Evolutionary conservation across 2,797 vertebrate species (phyloP).

Genomic region (Chrosomus eos): DNA sequence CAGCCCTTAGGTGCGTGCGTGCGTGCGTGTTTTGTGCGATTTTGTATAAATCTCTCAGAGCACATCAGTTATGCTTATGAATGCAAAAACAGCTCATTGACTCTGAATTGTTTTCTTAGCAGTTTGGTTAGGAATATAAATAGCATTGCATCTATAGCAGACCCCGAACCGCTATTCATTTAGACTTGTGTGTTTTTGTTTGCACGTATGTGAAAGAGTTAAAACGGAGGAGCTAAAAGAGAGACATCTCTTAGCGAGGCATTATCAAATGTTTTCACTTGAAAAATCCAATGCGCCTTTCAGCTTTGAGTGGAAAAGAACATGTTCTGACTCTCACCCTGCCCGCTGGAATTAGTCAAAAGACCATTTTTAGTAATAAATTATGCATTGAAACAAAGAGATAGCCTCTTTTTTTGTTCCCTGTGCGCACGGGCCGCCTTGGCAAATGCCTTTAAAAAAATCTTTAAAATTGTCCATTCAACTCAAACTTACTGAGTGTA

Average conservation of each 20-base stretch:
- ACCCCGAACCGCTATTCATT: constrained; percentile 72
- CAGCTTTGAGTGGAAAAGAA: constrained; percentile 80
- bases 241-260: constrained; percentile 64
- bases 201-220: constrained; percentile 52
- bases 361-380: constrained; percentile 84
- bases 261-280: constrained; percentile 81
- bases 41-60: constrained; percentile 86
- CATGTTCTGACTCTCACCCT: constrained; percentile 78
- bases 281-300: constrained; percentile 81
- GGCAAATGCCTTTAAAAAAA: constrained; percentile 99
- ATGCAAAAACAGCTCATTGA: constrained; percentile 86
- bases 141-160: constrained; percentile 75
- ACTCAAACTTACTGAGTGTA: constrained; percentile 99
- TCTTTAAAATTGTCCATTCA: constrained; percentile 99
- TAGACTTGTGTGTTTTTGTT: constrained; percentile 69
- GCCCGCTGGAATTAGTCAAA: constrained; percentile 80
- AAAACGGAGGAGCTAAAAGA: constrained; percentile 56
- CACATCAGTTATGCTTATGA: constrained; percentile 84
- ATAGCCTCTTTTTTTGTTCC: constrained; percentile 86
- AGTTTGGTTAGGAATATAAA: constrained; percentile 79
- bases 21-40: constrained; percentile 58
- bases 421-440: constrained; percentile 82
- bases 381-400: constrained; percentile 99
- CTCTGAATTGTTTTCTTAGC: constrained; percentile 76
- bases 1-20: constrained; percentile 27